Percentiles rank a stretch among this genome's conserved stretches.
Conservation (phyloP, 2,888 invertebrate genomes). For the Lasioglossum figueresi region DNA sequence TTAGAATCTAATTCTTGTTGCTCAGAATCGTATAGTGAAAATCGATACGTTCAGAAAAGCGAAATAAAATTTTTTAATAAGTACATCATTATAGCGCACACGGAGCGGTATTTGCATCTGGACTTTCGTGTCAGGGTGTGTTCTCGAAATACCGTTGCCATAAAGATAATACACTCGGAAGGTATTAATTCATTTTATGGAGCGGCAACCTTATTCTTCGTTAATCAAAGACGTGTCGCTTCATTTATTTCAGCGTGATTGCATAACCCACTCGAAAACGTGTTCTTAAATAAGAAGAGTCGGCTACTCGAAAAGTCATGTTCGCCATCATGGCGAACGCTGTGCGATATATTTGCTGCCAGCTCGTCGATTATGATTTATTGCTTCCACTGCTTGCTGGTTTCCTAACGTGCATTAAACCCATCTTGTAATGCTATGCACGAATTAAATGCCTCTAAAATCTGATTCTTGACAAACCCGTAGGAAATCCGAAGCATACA, state of each 20-base stretch:
- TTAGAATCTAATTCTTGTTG: too few species aligned
- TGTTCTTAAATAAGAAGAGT: constrained; percentile 49
- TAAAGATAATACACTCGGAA: constrained; percentile 3
- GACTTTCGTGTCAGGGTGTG: background rate
- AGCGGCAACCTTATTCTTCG: constrained; percentile 5
- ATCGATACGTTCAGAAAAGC: background rate
- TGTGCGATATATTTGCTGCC: constrained; percentile 20
- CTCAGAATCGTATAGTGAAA: too few species aligned
- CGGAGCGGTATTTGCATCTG: background rate
- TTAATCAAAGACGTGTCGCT: constrained; percentile 19
- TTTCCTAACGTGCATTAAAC: constrained; percentile 20
- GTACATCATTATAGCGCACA: background rate
- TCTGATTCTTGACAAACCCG: constrained; percentile 19
- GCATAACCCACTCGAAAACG: constrained; percentile 40
- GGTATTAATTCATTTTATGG: constrained; percentile 9
- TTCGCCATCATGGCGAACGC: constrained; percentile 28
- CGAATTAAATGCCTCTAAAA: constrained; percentile 20
- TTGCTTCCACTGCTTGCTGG: constrained; percentile 10
- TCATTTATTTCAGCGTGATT: constrained; percentile 30
- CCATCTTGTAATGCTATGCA: background rate
- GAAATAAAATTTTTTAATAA: background rate
- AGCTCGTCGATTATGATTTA: constrained; percentile 37
- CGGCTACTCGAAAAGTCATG: constrained; percentile 42
- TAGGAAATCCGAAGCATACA: background rate
- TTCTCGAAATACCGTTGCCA: background rate